Evolutionary conservation across 2,888 invertebrate genomes (phyloP), one percentile per base, ranked within the genome.

Genomic region (Andrena praecox): DNA sequence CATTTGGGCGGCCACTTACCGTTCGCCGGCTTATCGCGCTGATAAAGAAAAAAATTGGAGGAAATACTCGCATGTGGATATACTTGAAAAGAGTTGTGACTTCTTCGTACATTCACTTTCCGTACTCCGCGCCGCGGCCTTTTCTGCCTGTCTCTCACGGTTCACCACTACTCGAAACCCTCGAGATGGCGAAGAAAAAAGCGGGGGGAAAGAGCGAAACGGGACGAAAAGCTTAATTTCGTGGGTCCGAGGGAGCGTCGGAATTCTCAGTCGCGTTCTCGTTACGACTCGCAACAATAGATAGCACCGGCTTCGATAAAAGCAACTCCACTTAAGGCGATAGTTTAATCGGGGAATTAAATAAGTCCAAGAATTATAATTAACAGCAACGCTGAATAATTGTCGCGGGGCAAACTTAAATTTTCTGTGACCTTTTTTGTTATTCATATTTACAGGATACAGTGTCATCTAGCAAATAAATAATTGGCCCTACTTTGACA

Each of bases 131-230:
- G 54, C 60, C 71, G 54, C 27, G 54, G 67, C 31, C 72, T 69
- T 80, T 80, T 74, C 60, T 68, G 74, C 42, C 8, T 54, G 62
- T 60, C 81, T 71, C 84, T 85, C 80, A 87, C 80, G 82, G 84
- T 77, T 69, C 82, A 73, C 74, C 75, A 63, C 84, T 85, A 85
- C 87, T 87, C 81, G 87, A 85, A 75, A 76, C 85, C 67, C 85
- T 84, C 73, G 80, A 84, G 73, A 42, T 35, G 48, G 2, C 7
- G 56, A 24, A 56, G 24, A 27, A 56, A n/a, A 52, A 64, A 74
- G 67, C 31, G 31, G 6, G 20, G 66, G 71, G n/a, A 73, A 82
- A 62, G 68, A 54, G 77, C 71, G 54, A 80, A 83, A 80, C 5
- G 42, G 33, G 60, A 68, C 59, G 63, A 80, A 80, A 80, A 20